These are phyloP conservation scores for Leptinotarsa haldemani DNA, from an alignment of 2,888 invertebrate species.

Conservation along the genomic window DNA sequence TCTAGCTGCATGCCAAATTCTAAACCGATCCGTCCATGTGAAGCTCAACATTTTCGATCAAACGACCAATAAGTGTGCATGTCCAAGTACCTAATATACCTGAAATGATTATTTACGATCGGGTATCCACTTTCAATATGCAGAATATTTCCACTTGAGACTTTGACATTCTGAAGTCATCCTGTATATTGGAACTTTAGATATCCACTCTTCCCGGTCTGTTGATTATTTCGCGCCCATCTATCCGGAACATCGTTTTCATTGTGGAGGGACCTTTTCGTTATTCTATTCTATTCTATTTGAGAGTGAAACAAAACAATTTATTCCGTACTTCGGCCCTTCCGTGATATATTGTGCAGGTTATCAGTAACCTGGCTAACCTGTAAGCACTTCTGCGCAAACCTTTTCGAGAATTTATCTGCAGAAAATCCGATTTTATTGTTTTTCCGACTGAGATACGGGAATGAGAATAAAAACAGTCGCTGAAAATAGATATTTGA, in stretches of 20 bases:
- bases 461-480: not conserved
- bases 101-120: too few species aligned
- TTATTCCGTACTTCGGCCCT: slow-evolving; percentile 14
- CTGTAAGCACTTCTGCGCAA: slow-evolving; percentile 19
- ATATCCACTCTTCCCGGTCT: not conserved
- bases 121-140: too few species aligned
- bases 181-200: not conserved
- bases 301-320: slow-evolving; percentile 12
- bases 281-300: slow-evolving; percentile 11
- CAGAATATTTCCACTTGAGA: not conserved
- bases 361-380: slow-evolving; percentile 27
- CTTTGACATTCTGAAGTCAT: not conserved
- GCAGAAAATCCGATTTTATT: slow-evolving; percentile 13
- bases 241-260: not conserved
- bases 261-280: slow-evolving; percentile 10
- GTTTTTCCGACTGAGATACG: slow-evolving; percentile 8
- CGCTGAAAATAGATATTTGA: slow-evolving; percentile 7
- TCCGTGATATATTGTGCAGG: slow-evolving; percentile 23
- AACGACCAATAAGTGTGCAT: too few species aligned
- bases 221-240: not conserved
- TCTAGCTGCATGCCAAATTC: too few species aligned
- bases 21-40: too few species aligned
- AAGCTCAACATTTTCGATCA: too few species aligned
- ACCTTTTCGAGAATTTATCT: slow-evolving; percentile 14
- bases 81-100: too few species aligned